Percentiles rank a stretch among this genome's conserved stretches.
Conservation (phyloP, 1,140 invertebrate species). For the Centruroides sculpturatus region DNA sequence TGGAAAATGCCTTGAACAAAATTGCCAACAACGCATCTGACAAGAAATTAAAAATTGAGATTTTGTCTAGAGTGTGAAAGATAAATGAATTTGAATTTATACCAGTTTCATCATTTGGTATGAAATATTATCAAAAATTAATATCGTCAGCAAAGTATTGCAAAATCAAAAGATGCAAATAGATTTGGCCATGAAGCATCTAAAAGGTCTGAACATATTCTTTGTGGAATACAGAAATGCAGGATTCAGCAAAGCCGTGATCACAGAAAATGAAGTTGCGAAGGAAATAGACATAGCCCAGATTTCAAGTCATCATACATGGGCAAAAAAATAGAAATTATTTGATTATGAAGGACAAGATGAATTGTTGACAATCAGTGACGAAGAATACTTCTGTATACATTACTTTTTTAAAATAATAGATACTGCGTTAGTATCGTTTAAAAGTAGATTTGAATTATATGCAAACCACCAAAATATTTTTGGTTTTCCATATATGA, state of each 20-base stretch:
- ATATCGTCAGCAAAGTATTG: background rate
- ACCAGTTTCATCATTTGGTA: background rate
- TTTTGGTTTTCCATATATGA: background rate
- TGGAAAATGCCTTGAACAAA: background rate
- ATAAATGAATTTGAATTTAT: background rate
- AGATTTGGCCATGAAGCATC: too few relatives aligned
- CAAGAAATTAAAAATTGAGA: background rate
- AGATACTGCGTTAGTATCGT: background rate
- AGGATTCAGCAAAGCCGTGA: background rate
- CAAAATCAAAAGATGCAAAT: background rate
- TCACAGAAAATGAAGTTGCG: background rate
- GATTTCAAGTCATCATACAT: background rate
- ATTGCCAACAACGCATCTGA: background rate
- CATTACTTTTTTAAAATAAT: background rate
- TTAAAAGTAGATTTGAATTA: background rate
- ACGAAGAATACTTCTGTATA: background rate
- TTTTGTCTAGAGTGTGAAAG: background rate
- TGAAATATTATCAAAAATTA: background rate
- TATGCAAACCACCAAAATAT: background rate
- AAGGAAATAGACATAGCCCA: background rate
- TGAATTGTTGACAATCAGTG: background rate
- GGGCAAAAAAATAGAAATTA: background rate
- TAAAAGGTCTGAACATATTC: too few relatives aligned
- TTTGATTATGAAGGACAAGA: background rate
- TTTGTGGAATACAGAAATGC: background rate